A percentile compares a stretch with the other conserved stretches of the same genome.
Evolutionary conservation across 2,888 invertebrate species (phyloP).

Genomic region (Achlya flavicornis): DNA sequence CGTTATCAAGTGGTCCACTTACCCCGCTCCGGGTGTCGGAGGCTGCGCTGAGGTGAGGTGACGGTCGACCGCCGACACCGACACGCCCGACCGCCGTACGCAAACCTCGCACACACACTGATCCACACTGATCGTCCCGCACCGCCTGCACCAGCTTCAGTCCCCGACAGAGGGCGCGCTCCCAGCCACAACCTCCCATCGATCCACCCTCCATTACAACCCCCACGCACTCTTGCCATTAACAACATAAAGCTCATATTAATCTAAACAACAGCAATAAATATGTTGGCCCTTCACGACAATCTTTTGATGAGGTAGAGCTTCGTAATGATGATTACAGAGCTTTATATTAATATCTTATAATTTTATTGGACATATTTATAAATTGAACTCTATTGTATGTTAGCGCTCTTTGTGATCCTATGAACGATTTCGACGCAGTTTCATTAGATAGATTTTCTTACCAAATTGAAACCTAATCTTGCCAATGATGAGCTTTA

Average conservation of each 20-base stretch:
- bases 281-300: slow-evolving; percentile 31
- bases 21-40: slow-evolving; percentile 42
- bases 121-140: slow-evolving; percentile 23
- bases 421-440: too few relatives aligned
- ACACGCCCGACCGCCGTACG: slow-evolving; percentile 50
- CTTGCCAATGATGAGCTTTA: too few relatives aligned
- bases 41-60: slow-evolving; percentile 36
- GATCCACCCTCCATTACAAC: slow-evolving; percentile 64
- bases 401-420: too few relatives aligned
- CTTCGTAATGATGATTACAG: slow-evolving; percentile 56
- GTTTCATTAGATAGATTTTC: too few relatives aligned
- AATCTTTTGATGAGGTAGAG: slow-evolving; percentile 54
- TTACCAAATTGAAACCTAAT: too few relatives aligned
- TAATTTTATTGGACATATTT: slow-evolving; percentile 11
- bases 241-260: slow-evolving; percentile 46
- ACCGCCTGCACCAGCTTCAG: slow-evolving; percentile 17
- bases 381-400: too few relatives aligned
- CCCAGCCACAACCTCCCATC: slow-evolving; percentile 59
- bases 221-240: slow-evolving; percentile 35
- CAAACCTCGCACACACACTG: slow-evolving; percentile 51
- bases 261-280: slow-evolving; percentile 15
- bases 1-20: slow-evolving; percentile 39
- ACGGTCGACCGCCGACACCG: slow-evolving; percentile 25
- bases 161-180: slow-evolving; percentile 54
- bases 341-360: slow-evolving; percentile 37